Evolutionary conservation across 2,797 vertebrate species (phyloP).

Genomic region (Galago senegalensis): DNA sequence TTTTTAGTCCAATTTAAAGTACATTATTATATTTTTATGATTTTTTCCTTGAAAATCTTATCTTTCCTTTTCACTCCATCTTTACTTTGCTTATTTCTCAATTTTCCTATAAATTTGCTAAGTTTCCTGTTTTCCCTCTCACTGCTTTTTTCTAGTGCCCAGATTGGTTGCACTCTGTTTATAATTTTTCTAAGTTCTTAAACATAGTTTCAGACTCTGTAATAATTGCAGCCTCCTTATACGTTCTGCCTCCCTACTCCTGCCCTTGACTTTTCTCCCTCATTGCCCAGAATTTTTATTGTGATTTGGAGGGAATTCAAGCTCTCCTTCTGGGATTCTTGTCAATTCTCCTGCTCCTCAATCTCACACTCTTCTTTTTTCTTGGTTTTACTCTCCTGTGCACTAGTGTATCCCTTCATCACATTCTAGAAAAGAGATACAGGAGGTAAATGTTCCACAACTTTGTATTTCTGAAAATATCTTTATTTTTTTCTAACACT

Average conservation of each 20-base stretch:
- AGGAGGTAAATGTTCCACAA: neutral
- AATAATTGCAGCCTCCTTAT: neutral
- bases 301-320: neutral
- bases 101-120: neutral
- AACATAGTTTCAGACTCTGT: neutral
- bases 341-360: neutral
- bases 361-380: neutral
- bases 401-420: neutral
- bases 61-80: neutral
- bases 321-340: neutral
- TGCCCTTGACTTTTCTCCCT: neutral
- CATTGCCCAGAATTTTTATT: neutral
- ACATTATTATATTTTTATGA: neutral
- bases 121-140: neutral
- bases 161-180: neutral
- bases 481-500: neutral
- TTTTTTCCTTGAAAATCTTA: constrained; percentile 7
- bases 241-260: too few species aligned
- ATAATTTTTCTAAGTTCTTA: neutral
- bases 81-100: neutral
- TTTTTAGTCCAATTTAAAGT: neutral
- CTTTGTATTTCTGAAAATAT: neutral
- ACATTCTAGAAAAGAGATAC: neutral
- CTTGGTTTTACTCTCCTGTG: neutral
- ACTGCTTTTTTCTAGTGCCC: neutral